phyloP scores from a whole-genome alignment of 2,888 invertebrate genomes.

The Andrena hattorfiana region DNA sequence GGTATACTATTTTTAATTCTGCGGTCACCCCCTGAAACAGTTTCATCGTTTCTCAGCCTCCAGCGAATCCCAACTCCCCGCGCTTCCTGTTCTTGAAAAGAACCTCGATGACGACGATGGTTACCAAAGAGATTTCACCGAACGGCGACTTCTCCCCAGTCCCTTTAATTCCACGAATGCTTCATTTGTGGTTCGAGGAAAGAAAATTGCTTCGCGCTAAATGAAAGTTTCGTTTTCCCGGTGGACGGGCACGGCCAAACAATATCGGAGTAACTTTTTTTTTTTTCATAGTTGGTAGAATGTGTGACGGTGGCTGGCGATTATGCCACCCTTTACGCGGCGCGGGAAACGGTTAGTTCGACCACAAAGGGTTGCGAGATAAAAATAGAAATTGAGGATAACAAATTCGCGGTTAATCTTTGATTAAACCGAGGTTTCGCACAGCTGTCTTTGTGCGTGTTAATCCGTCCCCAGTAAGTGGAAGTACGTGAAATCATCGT shows the following conservation, averaged over 20 bases:
- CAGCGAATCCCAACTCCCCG: not conserved
- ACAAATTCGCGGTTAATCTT: not conserved
- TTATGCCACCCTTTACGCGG: constrained; percentile 45
- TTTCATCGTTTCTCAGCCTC: constrained; percentile 29
- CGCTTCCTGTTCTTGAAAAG: constrained; percentile 48
- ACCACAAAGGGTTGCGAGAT: constrained; percentile 51
- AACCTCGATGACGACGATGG: constrained; percentile 8
- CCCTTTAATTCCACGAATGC: not conserved
- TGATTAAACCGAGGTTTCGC: not conserved
- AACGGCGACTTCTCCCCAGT: not conserved
- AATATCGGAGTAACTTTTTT: constrained; percentile 34
- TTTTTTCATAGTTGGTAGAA: constrained; percentile 11
- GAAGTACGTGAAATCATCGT: constrained; percentile 28
- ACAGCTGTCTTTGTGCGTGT: not conserved
- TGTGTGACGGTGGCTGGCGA: constrained; percentile 28
- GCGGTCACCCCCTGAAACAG: constrained; percentile 54
- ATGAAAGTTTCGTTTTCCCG: constrained; percentile 12
- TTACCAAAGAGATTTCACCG: not conserved
- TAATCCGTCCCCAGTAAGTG: not conserved
- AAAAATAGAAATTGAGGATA: constrained; percentile 53
- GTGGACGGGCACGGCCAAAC: constrained; percentile 38
- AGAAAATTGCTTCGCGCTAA: not conserved
- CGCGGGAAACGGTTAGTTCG: constrained; percentile 39
- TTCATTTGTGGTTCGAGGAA: not conserved
- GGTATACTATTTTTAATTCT: constrained; percentile 67